Evolutionary conservation across 2,797 vertebrate genomes (phyloP).

Genomic region (Galago senegalensis): DNA sequence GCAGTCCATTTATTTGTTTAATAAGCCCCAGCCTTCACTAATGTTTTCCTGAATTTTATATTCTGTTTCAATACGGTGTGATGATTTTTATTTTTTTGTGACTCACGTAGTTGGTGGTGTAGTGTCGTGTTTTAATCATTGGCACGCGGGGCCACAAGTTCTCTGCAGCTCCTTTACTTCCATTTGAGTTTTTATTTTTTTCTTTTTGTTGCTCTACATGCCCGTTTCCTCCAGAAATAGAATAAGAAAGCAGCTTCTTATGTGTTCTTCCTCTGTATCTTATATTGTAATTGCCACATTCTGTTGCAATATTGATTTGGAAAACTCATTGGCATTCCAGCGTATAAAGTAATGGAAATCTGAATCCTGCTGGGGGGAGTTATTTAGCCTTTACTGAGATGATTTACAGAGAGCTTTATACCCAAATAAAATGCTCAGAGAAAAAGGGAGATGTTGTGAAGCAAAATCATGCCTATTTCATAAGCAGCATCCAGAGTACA

Average conservation of each 20-base stretch:
- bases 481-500: not conserved
- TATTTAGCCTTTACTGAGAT: constrained; percentile 81
- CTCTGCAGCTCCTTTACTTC: not conserved
- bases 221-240: constrained; percentile 60
- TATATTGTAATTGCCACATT: constrained; percentile 75
- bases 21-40: constrained; percentile 69
- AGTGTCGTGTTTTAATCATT: constrained; percentile 11
- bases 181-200: constrained; percentile 5
- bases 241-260: constrained; percentile 65
- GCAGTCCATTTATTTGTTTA: constrained; percentile 77
- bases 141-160: not conserved
- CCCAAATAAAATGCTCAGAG: constrained; percentile 71
- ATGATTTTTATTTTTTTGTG: constrained; percentile 44
- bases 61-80: constrained; percentile 19
- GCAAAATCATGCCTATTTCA: constrained; percentile 50
- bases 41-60: constrained; percentile 66
- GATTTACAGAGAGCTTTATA: constrained; percentile 79
- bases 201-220: constrained; percentile 55
- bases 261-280: constrained; percentile 60
- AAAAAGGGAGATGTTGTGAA: not conserved
- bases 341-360: constrained; percentile 81
- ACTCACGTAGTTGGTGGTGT: constrained; percentile 55
- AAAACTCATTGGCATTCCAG: constrained; percentile 66
- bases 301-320: constrained; percentile 83
- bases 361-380: constrained; percentile 75